A percentile compares a stretch with the other conserved stretches of the same genome.
phyloP scores from a whole-genome alignment of 2,797 vertebrate genomes.

The Setipinna tenuifilis region DNA sequence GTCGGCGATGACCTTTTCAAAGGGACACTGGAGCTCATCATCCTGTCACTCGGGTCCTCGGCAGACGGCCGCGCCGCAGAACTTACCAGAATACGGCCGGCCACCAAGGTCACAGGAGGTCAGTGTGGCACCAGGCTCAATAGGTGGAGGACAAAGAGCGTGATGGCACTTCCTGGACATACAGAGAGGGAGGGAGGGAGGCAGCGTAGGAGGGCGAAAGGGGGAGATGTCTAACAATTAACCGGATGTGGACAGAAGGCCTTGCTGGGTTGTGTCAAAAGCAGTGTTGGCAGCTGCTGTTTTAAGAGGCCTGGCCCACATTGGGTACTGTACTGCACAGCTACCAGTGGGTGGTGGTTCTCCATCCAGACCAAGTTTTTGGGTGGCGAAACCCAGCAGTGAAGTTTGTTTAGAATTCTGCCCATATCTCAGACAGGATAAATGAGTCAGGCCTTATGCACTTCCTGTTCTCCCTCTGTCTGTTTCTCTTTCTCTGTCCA shows the following conservation, averaged over 20 bases:
- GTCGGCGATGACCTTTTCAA: constrained; percentile 66
- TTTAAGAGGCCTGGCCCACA: neutral
- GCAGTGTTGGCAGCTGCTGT: neutral
- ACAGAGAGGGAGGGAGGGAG: neutral
- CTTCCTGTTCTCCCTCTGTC: neutral
- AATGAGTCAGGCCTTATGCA: neutral
- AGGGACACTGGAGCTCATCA: constrained; percentile 58
- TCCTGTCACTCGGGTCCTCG: constrained; percentile 37
- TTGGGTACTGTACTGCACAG: neutral
- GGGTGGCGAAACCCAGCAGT: neutral
- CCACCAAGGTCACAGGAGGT: neutral
- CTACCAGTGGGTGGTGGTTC: neutral
- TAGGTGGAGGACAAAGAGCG: constrained; percentile 18
- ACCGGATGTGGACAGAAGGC: constrained; percentile 15
- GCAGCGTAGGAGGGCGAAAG: neutral
- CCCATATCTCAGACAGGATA: neutral
- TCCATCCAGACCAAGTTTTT: neutral
- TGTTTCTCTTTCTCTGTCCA: neutral
- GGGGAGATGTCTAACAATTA: neutral
- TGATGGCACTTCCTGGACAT: neutral
- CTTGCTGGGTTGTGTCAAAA: neutral
- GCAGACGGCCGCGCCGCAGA: neutral
- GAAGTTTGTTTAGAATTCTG: neutral
- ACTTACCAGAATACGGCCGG: neutral
- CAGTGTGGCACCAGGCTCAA: neutral